Conservation (phyloP, 2,113 vertebrate species). For the Cavia aperea region DNA sequence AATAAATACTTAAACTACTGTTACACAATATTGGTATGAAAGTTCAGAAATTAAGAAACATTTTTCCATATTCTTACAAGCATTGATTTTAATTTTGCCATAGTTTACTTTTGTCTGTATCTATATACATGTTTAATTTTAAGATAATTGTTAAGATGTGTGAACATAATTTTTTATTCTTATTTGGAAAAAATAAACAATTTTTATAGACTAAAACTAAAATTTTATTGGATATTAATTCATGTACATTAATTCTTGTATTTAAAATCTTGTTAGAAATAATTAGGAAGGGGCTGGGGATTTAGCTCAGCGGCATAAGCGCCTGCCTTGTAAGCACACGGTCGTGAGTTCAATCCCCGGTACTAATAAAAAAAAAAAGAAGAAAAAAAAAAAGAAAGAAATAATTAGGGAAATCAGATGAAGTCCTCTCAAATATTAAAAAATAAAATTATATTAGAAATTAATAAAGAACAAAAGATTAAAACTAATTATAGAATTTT, state of each 20-base stretch:
- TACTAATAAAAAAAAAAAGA: too few relatives aligned
- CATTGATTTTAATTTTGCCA: constrained; percentile 26
- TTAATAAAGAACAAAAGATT: constrained; percentile 23
- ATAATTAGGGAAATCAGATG: constrained; percentile 20
- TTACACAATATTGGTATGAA: neutral
- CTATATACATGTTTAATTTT: neutral
- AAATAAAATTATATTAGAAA: neutral
- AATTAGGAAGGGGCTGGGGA: neutral
- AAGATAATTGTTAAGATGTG: neutral
- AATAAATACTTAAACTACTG: constrained; percentile 11
- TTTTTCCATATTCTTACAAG: neutral
- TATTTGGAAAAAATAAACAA: constrained; percentile 19
- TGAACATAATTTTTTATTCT: neutral
- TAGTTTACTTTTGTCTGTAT: constrained; percentile 8
- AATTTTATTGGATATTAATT: constrained; percentile 9
- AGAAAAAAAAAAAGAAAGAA: neutral
- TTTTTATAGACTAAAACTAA: constrained; percentile 12
- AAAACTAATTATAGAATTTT: neutral
- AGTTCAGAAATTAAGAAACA: neutral
- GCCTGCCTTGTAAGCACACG: too few relatives aligned
- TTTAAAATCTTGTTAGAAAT: neutral
- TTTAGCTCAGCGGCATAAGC: too few relatives aligned
- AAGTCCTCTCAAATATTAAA: neutral
- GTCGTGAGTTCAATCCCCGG: too few relatives aligned
- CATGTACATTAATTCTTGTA: neutral